Evolutionary conservation across 2,888 invertebrate species (phyloP).

Genomic region (Anoplius nigerrimus): DNA sequence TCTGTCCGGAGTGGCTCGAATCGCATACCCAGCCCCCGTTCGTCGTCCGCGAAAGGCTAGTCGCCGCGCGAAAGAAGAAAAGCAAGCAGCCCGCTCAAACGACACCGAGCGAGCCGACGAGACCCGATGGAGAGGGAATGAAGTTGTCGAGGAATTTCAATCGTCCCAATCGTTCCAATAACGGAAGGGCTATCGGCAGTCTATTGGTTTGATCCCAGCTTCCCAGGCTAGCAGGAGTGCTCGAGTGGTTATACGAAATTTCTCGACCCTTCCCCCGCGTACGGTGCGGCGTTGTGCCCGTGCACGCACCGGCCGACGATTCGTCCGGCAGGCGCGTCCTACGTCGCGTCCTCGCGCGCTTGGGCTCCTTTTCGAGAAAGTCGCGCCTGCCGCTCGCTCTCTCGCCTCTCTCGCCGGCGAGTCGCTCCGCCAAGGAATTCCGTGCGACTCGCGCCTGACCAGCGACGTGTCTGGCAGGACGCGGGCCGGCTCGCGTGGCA

Average conservation of each 20-base stretch:
- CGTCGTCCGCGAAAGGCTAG: background rate
- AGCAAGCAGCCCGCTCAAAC: no score
- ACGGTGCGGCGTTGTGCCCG: conserved; percentile 3
- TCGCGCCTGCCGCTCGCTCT: no score
- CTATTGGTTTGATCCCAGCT: conserved; percentile 73
- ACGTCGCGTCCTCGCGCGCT: background rate
- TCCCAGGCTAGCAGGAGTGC: conserved; percentile 70
- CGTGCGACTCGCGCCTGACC: no score
- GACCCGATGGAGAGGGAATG: background rate
- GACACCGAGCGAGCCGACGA: background rate
- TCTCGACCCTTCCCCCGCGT: conserved; percentile 34
- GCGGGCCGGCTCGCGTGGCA: no score
- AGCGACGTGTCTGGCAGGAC: no score
- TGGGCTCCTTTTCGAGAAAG: no score
- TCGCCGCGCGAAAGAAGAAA: conserved; percentile 32
- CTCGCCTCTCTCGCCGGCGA: no score
- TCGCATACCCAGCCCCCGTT: background rate
- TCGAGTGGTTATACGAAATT: conserved; percentile 65
- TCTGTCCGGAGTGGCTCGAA: background rate
- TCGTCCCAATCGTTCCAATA: conserved; percentile 67
- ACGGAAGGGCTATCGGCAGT: conserved; percentile 73
- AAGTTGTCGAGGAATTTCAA: background rate
- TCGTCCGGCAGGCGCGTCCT: background rate
- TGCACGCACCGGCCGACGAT: no score
- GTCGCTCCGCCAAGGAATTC: no score